Percentiles rank a stretch among this genome's conserved stretches.
Evolutionary conservation across 1,140 invertebrate species (phyloP).

Genomic region (Rhagoletis pomonella): DNA sequence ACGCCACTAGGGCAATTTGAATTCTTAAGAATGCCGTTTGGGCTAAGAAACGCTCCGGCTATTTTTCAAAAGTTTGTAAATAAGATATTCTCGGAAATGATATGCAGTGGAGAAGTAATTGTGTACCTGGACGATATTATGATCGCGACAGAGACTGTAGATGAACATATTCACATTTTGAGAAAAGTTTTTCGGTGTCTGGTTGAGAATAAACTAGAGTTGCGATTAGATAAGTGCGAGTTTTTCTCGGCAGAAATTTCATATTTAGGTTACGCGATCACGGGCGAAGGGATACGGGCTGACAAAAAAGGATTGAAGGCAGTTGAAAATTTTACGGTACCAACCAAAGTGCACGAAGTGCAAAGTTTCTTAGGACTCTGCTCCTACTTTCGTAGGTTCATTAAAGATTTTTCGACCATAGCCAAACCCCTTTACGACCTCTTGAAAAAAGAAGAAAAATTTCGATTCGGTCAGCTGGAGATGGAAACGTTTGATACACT

Average conservation of each 20-base stretch:
- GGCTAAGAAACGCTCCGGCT: slow-evolving; percentile 66
- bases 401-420: slow-evolving; percentile 63
- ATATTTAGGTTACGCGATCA: slow-evolving; percentile 68
- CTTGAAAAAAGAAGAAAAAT: slow-evolving; percentile 61
- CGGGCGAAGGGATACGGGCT: slow-evolving; percentile 58
- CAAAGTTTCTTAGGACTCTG: slow-evolving; percentile 62
- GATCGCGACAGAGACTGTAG: slow-evolving; percentile 40
- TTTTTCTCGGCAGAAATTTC: slow-evolving; percentile 65
- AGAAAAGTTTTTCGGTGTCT: slow-evolving; percentile 62
- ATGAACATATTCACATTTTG: slow-evolving; percentile 56
- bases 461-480: slow-evolving; percentile 59
- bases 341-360: slow-evolving; percentile 58
- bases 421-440: slow-evolving; percentile 60
- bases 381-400: slow-evolving; percentile 60
- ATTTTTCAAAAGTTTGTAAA: slow-evolving; percentile 73
- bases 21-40: slow-evolving; percentile 65
- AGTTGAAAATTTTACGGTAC: slow-evolving; percentile 60
- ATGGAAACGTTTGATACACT: slow-evolving; percentile 61
- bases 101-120: slow-evolving; percentile 50
- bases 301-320: slow-evolving; percentile 59
- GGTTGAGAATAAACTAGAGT: slow-evolving; percentile 66
- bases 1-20: slow-evolving; percentile 66
- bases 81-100: slow-evolving; percentile 63
- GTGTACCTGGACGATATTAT: slow-evolving; percentile 58
- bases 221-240: slow-evolving; percentile 72